Evolutionary conservation across 2,888 invertebrate species (phyloP), one percentile per base, ranked within the genome.

Genomic region (Parnassius orleans): DNA sequence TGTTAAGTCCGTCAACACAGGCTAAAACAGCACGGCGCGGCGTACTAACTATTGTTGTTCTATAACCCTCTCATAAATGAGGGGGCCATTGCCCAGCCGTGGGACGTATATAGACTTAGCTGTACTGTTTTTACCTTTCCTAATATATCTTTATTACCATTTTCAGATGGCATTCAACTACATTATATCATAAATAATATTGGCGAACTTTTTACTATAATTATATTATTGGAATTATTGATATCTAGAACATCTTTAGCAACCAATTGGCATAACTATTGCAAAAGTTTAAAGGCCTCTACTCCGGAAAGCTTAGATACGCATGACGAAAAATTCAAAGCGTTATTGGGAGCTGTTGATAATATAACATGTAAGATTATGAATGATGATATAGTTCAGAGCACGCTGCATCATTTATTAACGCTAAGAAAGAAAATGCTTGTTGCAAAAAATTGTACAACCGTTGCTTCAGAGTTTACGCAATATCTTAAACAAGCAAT

Each of bases 201-300:
- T 70, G 93, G 94, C n/a, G 94, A 95, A 74, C 77, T 95, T 41
- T 93, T 95, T 68, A 87, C 94, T n/a, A 87, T 94, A 60, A 80
- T 95, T 19, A 84, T 95, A 24, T 91, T 93, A 12, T 86, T 98
- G 62, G 97, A 98, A 72, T 73, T 85, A 50, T 70, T 90, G 87
- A 94, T 74, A 73, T 84, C 87, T 43, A 86, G 80, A 65, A 84
- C 85, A 64, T 77, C 84, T 42, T 66, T 90, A 51, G 64, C 79
- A 54, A 74, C 79, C 41, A 95, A 96, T 78, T 98, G 97, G 97
- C 93, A 93, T 59, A 91, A 94, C 42, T 98, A 97, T 76, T 94
- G 95, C 76, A 94, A 96, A 82, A 94, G 94, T 76, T 87, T 98
- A 0, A 94, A 94, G 69, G 93, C 94, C 43, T 94, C 94, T 68